Evolutionary conservation across 2,888 invertebrate species (phyloP).

Genomic region (Thysanoteuthis rhombus): DNA sequence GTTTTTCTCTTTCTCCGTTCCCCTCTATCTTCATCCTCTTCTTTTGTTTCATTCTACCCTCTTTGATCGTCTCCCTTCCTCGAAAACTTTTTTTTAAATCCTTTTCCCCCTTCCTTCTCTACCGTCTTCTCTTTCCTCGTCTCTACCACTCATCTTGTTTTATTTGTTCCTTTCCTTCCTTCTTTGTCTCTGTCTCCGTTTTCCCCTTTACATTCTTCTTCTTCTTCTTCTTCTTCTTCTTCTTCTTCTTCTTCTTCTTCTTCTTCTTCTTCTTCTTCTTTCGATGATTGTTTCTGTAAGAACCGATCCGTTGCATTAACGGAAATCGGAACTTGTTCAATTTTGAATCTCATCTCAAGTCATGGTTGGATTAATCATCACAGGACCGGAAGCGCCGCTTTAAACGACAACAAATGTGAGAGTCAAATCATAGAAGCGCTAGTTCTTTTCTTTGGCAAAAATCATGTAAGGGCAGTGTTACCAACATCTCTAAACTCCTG

Average conservation of each 20-base stretch:
- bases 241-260: not conserved
- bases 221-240: not conserved
- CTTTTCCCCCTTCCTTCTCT: not conserved
- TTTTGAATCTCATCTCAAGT: not conserved
- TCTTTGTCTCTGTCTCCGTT: not conserved
- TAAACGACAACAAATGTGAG: too few species aligned
- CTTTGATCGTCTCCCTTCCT: not conserved
- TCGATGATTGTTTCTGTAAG: not conserved
- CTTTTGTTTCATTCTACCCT: not conserved
- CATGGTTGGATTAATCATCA: not conserved
- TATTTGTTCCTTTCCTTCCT: not conserved
- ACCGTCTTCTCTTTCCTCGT: not conserved
- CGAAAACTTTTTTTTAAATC: too few species aligned
- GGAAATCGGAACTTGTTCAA: not conserved
- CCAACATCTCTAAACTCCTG: too few species aligned
- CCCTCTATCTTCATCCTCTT: not conserved
- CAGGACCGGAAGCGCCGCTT: not conserved
- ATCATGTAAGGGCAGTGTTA: too few species aligned
- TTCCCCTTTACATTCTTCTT: not conserved
- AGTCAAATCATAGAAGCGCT: too few species aligned
- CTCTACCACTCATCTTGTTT: not conserved
- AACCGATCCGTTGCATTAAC: not conserved
- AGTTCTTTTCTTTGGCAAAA: too few species aligned
- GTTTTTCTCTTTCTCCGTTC: not conserved
- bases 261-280: not conserved